phyloP scores from a whole-genome alignment of 23 tunicate species.

The Diplosoma virens region DNA sequence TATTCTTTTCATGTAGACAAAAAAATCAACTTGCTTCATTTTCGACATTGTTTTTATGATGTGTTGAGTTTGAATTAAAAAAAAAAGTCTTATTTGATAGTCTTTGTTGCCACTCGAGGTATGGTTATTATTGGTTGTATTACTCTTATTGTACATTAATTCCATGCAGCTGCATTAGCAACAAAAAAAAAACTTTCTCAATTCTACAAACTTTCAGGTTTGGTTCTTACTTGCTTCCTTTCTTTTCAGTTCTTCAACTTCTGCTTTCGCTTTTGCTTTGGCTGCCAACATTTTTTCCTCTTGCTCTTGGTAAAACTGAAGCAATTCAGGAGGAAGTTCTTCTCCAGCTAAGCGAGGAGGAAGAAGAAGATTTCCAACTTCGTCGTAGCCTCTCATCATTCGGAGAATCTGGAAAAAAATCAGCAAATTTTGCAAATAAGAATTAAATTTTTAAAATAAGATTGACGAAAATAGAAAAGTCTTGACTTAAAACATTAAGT shows the following conservation, averaged over 20 bases:
- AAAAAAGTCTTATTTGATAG: too few species aligned
- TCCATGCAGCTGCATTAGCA: too few species aligned
- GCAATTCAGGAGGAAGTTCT: conserved; percentile 87
- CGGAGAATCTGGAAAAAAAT: conserved; percentile 80
- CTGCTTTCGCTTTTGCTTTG: conserved; percentile 28
- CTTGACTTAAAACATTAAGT: too few species aligned
- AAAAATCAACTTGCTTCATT: too few species aligned
- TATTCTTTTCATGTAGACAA: too few species aligned
- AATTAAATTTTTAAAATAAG: background rate
- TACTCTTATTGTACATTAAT: too few species aligned
- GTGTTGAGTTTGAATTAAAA: too few species aligned
- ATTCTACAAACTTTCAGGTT: background rate
- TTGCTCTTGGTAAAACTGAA: conserved; percentile 55
- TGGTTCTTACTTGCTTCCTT: background rate
- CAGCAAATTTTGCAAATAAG: background rate
- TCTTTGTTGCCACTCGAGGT: too few species aligned
- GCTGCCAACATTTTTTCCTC: conserved; percentile 53
- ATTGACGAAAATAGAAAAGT: too few species aligned
- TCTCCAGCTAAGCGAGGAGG: conserved; percentile 91
- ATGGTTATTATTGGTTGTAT: too few species aligned
- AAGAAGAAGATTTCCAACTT: conserved; percentile 73
- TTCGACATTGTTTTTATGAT: too few species aligned
- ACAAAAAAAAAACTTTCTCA: too few species aligned
- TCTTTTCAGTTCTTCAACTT: background rate
- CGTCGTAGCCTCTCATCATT: conserved; percentile 90